Base-by-base conservation (phyloP, 2,888 invertebrate genomes). In the Osedax frankpressi region DNA sequence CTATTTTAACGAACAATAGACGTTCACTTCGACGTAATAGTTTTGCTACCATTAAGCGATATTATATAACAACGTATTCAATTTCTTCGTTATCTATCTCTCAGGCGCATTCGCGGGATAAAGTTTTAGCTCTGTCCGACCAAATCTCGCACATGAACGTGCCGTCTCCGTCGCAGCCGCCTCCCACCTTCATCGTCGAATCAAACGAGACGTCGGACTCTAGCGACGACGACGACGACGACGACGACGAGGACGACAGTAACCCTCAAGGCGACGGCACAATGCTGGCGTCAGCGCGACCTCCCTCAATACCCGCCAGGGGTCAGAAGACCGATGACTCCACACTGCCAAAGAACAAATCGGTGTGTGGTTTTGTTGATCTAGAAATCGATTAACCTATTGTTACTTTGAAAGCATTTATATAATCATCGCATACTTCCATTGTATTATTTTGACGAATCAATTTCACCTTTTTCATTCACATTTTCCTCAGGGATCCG, bases 271-370 rank as follows among this genome's bases (percentile, higher is more conserved):
- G 93, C 81, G 95, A 95, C 85, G 96, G 95, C 77, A 95, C 95
- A 1, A 87, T 96, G 73, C 88, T 94, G 73, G 95, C 95, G 76
- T 94, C 94, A 81, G 95, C 95, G 27, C 69, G 28, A 69, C 69
- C 69, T 44, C 44, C 44, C 6, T 44, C 44, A 6, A 44, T 44
- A 11, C 44, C 44, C 19, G 44, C 44, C 19, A 44, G 44, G 19
- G 44, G 44, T 44, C 44, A 44, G 19, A 6, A 19, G 6, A 44
- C 44, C 6, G 44, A 44, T 11, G 44, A 44, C 44, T 44, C 44
- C 6, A 44, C 44, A 19, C 6, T 44, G 19, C 44, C n/a, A n/a
- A n/a, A n/a, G n/a, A n/a, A n/a, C n/a, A n/a, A n/a, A n/a, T n/a
- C n/a, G n/a, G n/a, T n/a, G n/a, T n/a, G n/a, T n/a, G n/a, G n/a